These are phyloP conservation scores for Microcebus jonahi DNA, from an alignment of 2,113 vertebrate genomes.

Conservation along the genomic window DNA sequence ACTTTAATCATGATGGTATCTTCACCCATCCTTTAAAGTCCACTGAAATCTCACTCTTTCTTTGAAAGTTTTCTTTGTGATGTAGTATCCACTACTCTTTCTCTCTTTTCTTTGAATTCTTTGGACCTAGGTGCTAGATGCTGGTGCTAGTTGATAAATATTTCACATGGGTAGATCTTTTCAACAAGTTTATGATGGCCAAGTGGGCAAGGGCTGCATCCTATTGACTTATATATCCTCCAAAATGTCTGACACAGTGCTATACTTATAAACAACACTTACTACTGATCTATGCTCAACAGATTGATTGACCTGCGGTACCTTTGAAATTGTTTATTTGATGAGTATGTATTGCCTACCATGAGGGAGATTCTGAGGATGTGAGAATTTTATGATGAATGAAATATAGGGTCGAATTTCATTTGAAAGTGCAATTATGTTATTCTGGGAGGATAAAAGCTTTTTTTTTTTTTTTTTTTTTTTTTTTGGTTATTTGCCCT, in stretches of 20 bases:
- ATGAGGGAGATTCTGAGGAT: neutral
- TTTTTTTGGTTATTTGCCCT: conserved; percentile 45
- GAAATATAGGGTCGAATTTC: neutral
- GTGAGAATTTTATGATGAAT: neutral
- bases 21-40: neutral
- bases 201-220: neutral
- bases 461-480: neutral
- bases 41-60: neutral
- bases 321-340: conserved; percentile 26
- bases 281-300: neutral
- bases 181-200: neutral
- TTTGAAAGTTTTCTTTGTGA: neutral
- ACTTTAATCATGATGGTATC: neutral
- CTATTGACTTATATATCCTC: neutral
- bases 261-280: neutral
- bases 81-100: neutral
- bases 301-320: neutral
- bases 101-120: neutral
- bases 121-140: neutral
- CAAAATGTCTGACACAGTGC: neutral
- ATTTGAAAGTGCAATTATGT: conserved; percentile 36
- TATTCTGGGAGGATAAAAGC: conserved; percentile 36
- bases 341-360: neutral
- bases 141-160: neutral
- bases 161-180: neutral